Evolutionary conservation across 1,140 invertebrate genomes (phyloP), one percentile per base, ranked within the genome.

Genomic region (Drosophila paulistorum): DNA sequence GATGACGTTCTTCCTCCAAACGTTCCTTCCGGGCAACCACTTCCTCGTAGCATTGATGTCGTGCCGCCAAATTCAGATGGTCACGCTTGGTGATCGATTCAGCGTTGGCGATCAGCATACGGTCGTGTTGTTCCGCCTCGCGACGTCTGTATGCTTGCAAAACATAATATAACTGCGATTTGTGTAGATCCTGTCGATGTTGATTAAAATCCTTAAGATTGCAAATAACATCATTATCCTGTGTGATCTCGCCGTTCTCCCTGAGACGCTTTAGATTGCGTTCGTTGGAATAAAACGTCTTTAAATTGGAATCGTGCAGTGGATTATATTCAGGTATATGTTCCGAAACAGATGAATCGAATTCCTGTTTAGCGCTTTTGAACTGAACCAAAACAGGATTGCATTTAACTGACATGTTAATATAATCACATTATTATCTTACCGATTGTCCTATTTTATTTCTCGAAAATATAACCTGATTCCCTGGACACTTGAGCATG

Each of bases 181-280:
- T 94, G 86, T 93, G 82, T 60, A 92, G 68, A 42, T 84, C 73
- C 73, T 79, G 69, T 35, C 91, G 90, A 70, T 85, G 90, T 33
- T 85, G 74, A 68, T 92, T 92, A 35, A 92, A 92, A 37, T 92
- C 91, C 66, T 91, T 91, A 1, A 92, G 64, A 58, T 84, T 92
- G 17, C 91, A 92, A 0, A 92, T 91, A 1, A 92, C 91, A 71
- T 92, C 90, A 54, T 92, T 92, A 4, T 81, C 61, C 48, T 90
- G 51, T 0, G 91, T 92, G 23, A 92, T 91, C 35, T 90, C 83
- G 0, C 90, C 87, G 41, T 91, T 92, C 65, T 91, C 73, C 3
- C 85, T 65, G 33, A 92, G 45, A 2, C 90, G 79, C 70, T 91
- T 84, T 6, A 91, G 51, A 71, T 91, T 91, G 0, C 79, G 70